Base-by-base conservation (phyloP, 2,888 invertebrate genomes). In the Steinernema hermaphroditum region DNA sequence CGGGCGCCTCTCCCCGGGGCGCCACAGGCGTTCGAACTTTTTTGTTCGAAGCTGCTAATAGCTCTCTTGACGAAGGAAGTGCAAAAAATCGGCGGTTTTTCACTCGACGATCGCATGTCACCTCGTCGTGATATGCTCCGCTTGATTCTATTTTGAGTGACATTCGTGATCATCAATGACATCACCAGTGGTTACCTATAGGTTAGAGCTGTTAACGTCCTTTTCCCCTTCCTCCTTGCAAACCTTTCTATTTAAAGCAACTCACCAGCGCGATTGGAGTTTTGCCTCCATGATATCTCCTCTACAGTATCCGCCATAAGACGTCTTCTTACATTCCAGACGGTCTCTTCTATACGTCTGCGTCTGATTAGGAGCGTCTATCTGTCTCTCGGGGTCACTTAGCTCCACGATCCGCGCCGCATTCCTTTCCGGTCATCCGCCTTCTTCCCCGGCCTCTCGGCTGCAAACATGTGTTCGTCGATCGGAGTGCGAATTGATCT, bases 401-500 rank as follows among this genome's bases (percentile, higher is more conserved):
- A 4, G 46, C 22, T n/a, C 46, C 46, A 46, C n/a, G n/a, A n/a
- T n/a, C n/a, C n/a, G n/a, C n/a, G n/a, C 12, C 6, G 37, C 37
- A 37, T 37, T 4, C 37, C 37, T 37, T 37, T 37, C 37, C 37
- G 37, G 37, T 37, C 37, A 12, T 12, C 37, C 6, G 37, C 6
- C 37, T 12, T 37, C 37, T 12, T 37, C 37, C 37, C 37, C 37
- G 37, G 37, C 37, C 6, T 8, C 37, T 37, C 37, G n/a, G n/a
- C n/a, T n/a, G n/a, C n/a, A n/a, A n/a, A n/a, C n/a, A n/a, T n/a
- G n/a, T 37, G 6, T 37, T 37, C 37, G 4, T 12, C 37, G 37
- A 37, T 37, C 37, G 6, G 12, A 37, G 62, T 62, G 62, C 62
- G 62, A 62, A 62, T 32, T 62, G 62, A 62, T 62, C 62, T 62